Conservation (phyloP, 2,888 invertebrate genomes). For the Ephialtes manifestator region DNA sequence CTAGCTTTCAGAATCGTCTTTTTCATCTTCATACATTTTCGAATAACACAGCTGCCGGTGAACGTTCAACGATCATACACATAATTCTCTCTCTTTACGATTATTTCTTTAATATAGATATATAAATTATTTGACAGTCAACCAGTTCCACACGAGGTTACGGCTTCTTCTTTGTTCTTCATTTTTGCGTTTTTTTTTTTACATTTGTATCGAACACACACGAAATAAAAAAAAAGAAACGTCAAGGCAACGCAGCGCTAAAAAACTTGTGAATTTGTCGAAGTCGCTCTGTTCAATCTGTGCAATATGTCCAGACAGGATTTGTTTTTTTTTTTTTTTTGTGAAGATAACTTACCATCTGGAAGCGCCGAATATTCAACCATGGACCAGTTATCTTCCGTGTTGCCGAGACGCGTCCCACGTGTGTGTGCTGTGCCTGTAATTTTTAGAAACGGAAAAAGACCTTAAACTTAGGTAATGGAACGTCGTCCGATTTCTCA, state of each 20-base stretch:
- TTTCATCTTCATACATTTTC: slow-evolving; percentile 60
- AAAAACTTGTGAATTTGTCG: slow-evolving; percentile 51
- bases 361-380: slow-evolving; percentile 61
- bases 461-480: slow-evolving; percentile 43
- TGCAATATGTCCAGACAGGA: slow-evolving; percentile 76
- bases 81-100: slow-evolving; percentile 36
- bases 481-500: not conserved
- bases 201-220: slow-evolving; percentile 49
- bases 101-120: slow-evolving; percentile 42
- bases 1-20: slow-evolving; percentile 20
- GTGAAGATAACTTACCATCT: slow-evolving; percentile 84
- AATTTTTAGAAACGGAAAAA: slow-evolving; percentile 61
- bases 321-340: slow-evolving; percentile 70
- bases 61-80: slow-evolving; percentile 62
- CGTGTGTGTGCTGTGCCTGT: slow-evolving; percentile 37
- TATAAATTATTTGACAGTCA: slow-evolving; percentile 48
- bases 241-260: slow-evolving; percentile 49
- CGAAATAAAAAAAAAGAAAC: slow-evolving; percentile 48
- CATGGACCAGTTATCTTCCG: slow-evolving; percentile 57
- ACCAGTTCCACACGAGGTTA: slow-evolving; percentile 19
- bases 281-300: slow-evolving; percentile 70
- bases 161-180: not conserved
- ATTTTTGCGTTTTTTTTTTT: not conserved
- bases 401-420: slow-evolving; percentile 15
- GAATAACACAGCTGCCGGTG: slow-evolving; percentile 42